Base-by-base conservation (phyloP, 2,113 vertebrate species). In the Jacana jacana region DNA sequence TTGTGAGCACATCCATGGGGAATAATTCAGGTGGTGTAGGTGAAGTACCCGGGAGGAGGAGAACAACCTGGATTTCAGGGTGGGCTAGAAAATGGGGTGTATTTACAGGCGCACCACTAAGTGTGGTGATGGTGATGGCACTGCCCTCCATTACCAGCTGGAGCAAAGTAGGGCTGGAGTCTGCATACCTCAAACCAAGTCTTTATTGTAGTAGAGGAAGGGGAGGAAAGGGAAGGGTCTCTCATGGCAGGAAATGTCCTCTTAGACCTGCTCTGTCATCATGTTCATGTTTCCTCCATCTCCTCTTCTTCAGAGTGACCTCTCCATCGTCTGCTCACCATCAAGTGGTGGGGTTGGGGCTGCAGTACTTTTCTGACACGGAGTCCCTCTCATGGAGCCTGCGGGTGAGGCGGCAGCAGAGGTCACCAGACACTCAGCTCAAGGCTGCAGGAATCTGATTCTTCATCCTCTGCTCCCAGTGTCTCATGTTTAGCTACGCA, bases 271-370 rank as follows among this genome's bases (percentile, higher is more conserved):
- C 65, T 86, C 51, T 75, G 77, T 44, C 60, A 8, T 7, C 19
- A 1, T 0, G 18, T 15, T 55, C 64, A 51, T 42, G 8, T 46
- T 76, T 81, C 71, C 46, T 79, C 25, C 70, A 30, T 13, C 17
- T 16, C 11, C 13, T 58, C 31, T 64, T 37, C 64, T 42, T 46
- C 73, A 52, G 25, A 28, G 64, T 16, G 33, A 58, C 12, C n/a
- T 84, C 60, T 13, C 1, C 0, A 0, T 6, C 46, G 33, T 0
- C 46, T 60, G 37, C 40, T 81, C 16, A 1, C 55, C 55, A 39
- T 37, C 48, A n/a, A 24, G 9, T 2, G 11, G 10, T 35, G 66
- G 64, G 44, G 4, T 7, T 37, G 60, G 35, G 65, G 19, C 31
- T 66, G 61, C 65, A n/a, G 42, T 17, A 4, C 17, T 2, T 13